These are phyloP conservation scores for Crioceris asparagi DNA, from an alignment of 2,888 invertebrate species.

Conservation along the genomic window DNA sequence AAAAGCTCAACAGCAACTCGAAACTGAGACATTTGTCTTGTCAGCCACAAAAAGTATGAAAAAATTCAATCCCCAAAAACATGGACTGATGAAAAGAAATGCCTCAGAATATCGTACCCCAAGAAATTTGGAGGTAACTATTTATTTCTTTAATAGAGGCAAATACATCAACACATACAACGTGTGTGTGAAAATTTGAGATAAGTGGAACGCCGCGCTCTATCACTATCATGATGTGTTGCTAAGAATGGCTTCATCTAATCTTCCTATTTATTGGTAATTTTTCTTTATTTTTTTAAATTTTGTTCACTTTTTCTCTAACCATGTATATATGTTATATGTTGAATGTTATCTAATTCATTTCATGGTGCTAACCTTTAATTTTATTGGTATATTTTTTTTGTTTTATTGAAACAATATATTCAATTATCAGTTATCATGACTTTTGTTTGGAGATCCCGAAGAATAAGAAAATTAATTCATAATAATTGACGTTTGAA, in stretches of 20 bases:
- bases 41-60: slow-evolving; percentile 24
- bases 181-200: slow-evolving; percentile 19
- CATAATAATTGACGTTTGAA: too few relatives aligned
- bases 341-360: neutral
- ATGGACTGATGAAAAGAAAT: slow-evolving; percentile 28
- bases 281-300: too few relatives aligned
- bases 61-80: slow-evolving; percentile 25
- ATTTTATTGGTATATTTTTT: neutral
- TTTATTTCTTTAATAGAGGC: slow-evolving; percentile 36
- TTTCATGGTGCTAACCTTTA: neutral
- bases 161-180: slow-evolving; percentile 35
- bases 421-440: too few relatives aligned
- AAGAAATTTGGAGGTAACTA: slow-evolving; percentile 39
- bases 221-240: neutral
- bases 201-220: slow-evolving; percentile 6
- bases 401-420: neutral
- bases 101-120: slow-evolving; percentile 33
- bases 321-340: too few relatives aligned
- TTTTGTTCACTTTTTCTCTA: too few relatives aligned
- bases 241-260: too few relatives aligned
- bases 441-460: too few relatives aligned
- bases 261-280: too few relatives aligned
- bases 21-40: slow-evolving; percentile 26
- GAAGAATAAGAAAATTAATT: too few relatives aligned
- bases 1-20: slow-evolving; percentile 23